A percentile compares a stretch with the other conserved stretches of the same genome.
Conservation (phyloP, 2,797 vertebrate species). For the Dicrostonyx torquatus region DNA sequence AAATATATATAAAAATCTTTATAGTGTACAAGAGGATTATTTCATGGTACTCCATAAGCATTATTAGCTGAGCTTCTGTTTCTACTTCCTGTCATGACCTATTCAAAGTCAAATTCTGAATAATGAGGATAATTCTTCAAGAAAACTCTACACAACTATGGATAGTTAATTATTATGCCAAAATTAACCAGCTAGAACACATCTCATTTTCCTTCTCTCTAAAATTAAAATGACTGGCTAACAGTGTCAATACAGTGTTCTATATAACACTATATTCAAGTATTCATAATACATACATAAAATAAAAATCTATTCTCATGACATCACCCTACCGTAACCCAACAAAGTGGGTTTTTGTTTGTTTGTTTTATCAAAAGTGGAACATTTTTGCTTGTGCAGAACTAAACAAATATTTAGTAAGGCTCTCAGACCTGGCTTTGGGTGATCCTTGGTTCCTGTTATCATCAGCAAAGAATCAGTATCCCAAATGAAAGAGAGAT, state of each 20-base stretch:
- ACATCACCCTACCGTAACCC: not conserved
- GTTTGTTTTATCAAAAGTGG: not conserved
- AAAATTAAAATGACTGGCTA: not conserved
- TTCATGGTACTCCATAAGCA: no score
- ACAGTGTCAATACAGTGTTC: not conserved
- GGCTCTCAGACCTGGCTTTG: conserved; percentile 1
- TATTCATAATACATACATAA: conserved; percentile 5
- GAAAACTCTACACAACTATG: not conserved
- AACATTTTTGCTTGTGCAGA: not conserved
- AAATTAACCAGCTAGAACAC: not conserved
- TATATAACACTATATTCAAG: not conserved
- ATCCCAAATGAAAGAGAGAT: conserved; percentile 23
- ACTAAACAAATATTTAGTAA: not conserved
- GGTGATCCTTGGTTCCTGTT: not conserved
- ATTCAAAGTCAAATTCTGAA: conserved; percentile 38
- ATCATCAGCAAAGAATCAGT: not conserved
- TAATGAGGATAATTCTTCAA: not conserved
- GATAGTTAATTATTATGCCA: not conserved
- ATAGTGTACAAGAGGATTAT: no score
- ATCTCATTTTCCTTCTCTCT: not conserved
- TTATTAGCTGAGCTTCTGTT: not conserved
- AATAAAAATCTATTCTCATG: not conserved
- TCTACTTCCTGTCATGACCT: not conserved
- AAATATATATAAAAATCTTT: no score
- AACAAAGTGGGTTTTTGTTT: not conserved